Evolutionary conservation across 2,113 vertebrate genomes (phyloP).

Genomic region (Chrysochloris asiatica): DNA sequence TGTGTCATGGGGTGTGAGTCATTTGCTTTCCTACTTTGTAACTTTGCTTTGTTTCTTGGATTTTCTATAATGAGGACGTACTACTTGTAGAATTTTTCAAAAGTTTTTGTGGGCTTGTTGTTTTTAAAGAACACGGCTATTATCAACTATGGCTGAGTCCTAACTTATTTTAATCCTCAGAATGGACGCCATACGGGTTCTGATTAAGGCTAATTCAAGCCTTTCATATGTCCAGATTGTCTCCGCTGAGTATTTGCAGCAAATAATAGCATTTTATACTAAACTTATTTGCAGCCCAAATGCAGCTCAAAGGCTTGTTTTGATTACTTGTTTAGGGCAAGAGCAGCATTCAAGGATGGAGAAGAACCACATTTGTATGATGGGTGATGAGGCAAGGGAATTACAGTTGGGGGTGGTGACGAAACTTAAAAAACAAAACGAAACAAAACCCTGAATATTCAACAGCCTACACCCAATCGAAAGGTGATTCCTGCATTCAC

Average conservation of each 20-base stretch:
- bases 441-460: constrained; percentile 38
- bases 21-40: constrained; percentile 36
- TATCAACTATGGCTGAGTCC: constrained; percentile 6
- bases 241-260: constrained; percentile 60
- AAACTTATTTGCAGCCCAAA: constrained; percentile 74
- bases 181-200: constrained; percentile 40
- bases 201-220: constrained; percentile 71
- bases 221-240: constrained; percentile 67
- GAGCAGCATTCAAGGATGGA: constrained; percentile 52
- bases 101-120: neutral
- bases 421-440: neutral
- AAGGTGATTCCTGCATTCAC: neutral
- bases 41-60: constrained; percentile 52
- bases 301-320: constrained; percentile 70
- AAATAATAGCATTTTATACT: constrained; percentile 73
- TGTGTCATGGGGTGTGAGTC: neutral
- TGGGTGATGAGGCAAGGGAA: constrained; percentile 58
- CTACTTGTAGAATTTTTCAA: constrained; percentile 25
- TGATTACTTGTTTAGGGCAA: constrained; percentile 71
- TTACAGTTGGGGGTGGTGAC: neutral
- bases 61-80: constrained; percentile 5
- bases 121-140: neutral
- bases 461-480: neutral
- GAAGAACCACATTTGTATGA: constrained; percentile 69
- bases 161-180: constrained; percentile 49